Percentiles rank a stretch among this genome's conserved stretches.
These are phyloP conservation scores for Gandaritis pyraliata DNA, from an alignment of 2,888 invertebrate genomes.

Conservation along the genomic window DNA sequence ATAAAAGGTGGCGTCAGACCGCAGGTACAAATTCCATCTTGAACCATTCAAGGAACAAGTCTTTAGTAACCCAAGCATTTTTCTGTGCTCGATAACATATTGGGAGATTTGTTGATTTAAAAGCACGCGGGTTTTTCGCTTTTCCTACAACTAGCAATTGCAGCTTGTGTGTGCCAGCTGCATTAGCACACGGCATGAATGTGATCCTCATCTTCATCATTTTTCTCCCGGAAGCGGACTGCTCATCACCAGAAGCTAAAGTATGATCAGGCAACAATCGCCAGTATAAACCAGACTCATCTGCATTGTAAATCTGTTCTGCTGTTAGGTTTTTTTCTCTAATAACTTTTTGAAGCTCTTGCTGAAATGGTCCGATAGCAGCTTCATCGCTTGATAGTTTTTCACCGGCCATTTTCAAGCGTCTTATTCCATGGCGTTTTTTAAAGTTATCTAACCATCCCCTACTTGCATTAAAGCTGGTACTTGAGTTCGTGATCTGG, in stretches of 20 bases:
- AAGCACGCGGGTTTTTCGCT: slow-evolving; percentile 10
- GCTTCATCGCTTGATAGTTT: slow-evolving; percentile 6
- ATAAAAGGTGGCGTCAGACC: background rate
- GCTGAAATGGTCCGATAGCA: slow-evolving; percentile 6
- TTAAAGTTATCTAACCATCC: slow-evolving; percentile 7
- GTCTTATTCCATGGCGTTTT: slow-evolving; percentile 6
- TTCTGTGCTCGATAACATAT: slow-evolving; percentile 5
- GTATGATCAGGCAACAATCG: slow-evolving; percentile 6
- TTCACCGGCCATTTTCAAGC: slow-evolving; percentile 6
- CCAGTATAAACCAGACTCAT: slow-evolving; percentile 10
- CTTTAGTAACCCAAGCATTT: slow-evolving; percentile 8
- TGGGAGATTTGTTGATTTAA: slow-evolving; percentile 4
- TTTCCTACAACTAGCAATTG: slow-evolving; percentile 4
- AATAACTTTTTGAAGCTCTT: slow-evolving; percentile 4
- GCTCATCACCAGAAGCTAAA: background rate
- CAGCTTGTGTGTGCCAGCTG: slow-evolving; percentile 1
- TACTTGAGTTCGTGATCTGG: slow-evolving; percentile 11
- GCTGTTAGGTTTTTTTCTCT: slow-evolving; percentile 5
- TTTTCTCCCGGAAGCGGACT: no score
- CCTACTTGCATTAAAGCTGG: slow-evolving; percentile 2
- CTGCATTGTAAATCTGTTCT: slow-evolving; percentile 11
- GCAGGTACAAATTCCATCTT: slow-evolving; percentile 4
- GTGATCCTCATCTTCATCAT: slow-evolving; percentile 1
- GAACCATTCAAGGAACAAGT: slow-evolving; percentile 6
- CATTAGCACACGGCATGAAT: slow-evolving; percentile 13